phyloP scores from a whole-genome alignment of 1,140 invertebrate species.

The Periplaneta americana region DNA sequence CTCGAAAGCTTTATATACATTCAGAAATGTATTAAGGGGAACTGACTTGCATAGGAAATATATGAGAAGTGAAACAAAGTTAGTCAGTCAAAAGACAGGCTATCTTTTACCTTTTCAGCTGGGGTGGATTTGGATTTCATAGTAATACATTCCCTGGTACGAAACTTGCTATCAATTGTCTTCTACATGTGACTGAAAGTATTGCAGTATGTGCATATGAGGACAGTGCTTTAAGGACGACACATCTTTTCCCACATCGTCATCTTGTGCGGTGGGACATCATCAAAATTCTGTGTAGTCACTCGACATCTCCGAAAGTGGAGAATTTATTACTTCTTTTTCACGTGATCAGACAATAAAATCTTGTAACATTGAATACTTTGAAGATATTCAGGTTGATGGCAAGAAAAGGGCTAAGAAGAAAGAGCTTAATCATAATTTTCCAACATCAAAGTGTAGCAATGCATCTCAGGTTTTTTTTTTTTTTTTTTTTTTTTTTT shows the following conservation, averaged over 20 bases:
- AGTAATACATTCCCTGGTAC: constrained; percentile 77
- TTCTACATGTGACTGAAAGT: constrained; percentile 81
- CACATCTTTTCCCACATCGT: constrained; percentile 79
- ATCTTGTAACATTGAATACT: constrained; percentile 89
- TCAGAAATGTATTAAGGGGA: constrained; percentile 77
- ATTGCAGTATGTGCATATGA: constrained; percentile 80
- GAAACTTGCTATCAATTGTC: constrained; percentile 71
- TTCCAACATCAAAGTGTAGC: constrained; percentile 70
- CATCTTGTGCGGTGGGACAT: constrained; percentile 79
- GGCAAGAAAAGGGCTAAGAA: constrained; percentile 55
- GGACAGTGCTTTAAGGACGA: constrained; percentile 78
- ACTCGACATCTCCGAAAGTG: constrained; percentile 73
- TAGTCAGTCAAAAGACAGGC: constrained; percentile 83
- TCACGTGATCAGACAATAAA: constrained; percentile 82
- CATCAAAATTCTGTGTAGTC: constrained; percentile 73
- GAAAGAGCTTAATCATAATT: constrained; percentile 62
- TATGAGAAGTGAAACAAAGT: constrained; percentile 73
- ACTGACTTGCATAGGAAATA: constrained; percentile 66
- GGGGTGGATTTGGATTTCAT: constrained; percentile 88
- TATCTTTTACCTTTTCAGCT: constrained; percentile 84
- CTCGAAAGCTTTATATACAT: constrained; percentile 58
- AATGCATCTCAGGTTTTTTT: constrained; percentile 73
- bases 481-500: too few species aligned
- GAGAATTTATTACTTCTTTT: constrained; percentile 73
- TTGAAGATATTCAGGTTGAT: constrained; percentile 68